phyloP scores from a whole-genome alignment of 2,888 invertebrate genomes.

The Sminthurides aquaticus region DNA sequence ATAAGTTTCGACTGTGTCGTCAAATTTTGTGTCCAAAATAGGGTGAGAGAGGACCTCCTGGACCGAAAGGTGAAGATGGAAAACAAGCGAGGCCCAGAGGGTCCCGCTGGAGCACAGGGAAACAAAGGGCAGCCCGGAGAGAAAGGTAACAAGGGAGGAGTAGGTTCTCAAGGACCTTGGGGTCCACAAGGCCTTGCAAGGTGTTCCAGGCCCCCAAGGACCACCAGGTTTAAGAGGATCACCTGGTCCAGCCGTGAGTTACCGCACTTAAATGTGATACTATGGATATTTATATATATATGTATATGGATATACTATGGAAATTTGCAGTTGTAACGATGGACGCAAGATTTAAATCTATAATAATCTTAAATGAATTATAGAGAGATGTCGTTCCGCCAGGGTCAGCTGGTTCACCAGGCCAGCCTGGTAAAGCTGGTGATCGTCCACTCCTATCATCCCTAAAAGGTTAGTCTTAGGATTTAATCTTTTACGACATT shows the following conservation, averaged over 20 bases:
- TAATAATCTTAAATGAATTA: too few species aligned
- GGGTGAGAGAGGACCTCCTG: constrained; percentile 65
- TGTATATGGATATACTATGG: too few species aligned
- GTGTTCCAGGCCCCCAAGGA: constrained; percentile 51
- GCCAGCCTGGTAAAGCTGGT: constrained; percentile 59
- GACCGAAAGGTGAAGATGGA: constrained; percentile 74
- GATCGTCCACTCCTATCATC: constrained; percentile 88
- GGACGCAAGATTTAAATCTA: too few species aligned
- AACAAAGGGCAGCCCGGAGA: constrained; percentile 65
- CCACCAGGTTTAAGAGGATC: constrained; percentile 60
- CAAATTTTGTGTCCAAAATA: constrained; percentile 44
- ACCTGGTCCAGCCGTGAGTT: constrained; percentile 60
- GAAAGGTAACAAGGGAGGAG: constrained; percentile 62
- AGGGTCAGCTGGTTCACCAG: constrained; percentile 54
- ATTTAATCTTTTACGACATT: background rate
- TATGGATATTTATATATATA: too few species aligned
- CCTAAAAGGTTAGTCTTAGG: constrained; percentile 64
- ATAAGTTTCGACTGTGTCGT: background rate
- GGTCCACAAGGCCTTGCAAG: constrained; percentile 63
- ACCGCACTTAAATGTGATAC: background rate
- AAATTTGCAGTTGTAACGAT: background rate
- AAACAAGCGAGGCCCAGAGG: constrained; percentile 70
- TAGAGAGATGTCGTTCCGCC: constrained; percentile 67
- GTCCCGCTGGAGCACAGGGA: constrained; percentile 70
- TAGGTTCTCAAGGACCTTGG: constrained; percentile 52